phyloP scores from a whole-genome alignment of 2,888 invertebrate genomes.

The Drymonia ruficornis region DNA sequence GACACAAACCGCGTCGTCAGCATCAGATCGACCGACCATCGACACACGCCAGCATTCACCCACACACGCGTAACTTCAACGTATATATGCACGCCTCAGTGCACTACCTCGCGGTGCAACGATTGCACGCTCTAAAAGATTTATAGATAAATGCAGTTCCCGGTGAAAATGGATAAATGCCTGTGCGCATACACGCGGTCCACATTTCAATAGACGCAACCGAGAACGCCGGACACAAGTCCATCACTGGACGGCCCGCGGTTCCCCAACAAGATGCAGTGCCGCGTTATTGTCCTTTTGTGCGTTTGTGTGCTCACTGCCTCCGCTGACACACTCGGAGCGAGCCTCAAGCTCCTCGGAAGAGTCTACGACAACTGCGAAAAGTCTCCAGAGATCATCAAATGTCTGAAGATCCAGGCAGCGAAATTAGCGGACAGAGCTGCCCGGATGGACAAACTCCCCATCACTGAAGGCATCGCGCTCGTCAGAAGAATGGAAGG shows the following conservation, averaged over 20 bases:
- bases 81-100: conserved; percentile 66
- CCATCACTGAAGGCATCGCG: conserved; percentile 86
- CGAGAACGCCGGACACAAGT: conserved; percentile 44
- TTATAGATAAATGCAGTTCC: conserved; percentile 85
- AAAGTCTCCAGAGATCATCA: conserved; percentile 86
- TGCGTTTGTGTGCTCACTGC: conserved; percentile 65
- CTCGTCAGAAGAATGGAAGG: conserved; percentile 80
- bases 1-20: conserved; percentile 51
- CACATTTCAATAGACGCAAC: conserved; percentile 81
- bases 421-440: conserved; percentile 87
- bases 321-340: conserved; percentile 70
- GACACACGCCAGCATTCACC: conserved; percentile 42
- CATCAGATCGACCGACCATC: conserved; percentile 51
- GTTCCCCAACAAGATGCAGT: conserved; percentile 69
- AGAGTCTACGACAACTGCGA: conserved; percentile 87
- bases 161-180: conserved; percentile 85
- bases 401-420: conserved; percentile 90
- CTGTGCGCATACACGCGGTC: conserved; percentile 77
- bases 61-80: conserved; percentile 43
- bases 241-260: conserved; percentile 69
- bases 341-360: conserved; percentile 77
- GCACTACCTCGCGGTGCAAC: conserved; percentile 80
- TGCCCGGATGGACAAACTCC: conserved; percentile 85
- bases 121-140: conserved; percentile 85
- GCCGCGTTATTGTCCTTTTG: conserved; percentile 73